Evolutionary conservation across 2,888 invertebrate genomes (phyloP).

Genomic region (Apotomis capreana): DNA sequence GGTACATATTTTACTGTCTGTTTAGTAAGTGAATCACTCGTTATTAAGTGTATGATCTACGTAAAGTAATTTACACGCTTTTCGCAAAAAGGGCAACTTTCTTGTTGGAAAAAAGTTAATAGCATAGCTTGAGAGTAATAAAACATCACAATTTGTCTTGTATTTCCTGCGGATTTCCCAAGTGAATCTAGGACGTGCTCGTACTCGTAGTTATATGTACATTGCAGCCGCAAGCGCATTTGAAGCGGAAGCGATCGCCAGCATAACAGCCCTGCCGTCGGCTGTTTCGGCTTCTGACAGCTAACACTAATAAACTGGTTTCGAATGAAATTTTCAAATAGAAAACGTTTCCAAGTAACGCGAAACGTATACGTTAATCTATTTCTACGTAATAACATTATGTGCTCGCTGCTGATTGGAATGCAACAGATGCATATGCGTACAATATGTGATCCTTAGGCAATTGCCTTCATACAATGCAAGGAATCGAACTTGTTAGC

Average conservation of each 20-base stretch:
- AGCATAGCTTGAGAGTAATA: not conserved
- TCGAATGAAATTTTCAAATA: conserved; percentile 70
- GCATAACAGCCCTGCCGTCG: conserved; percentile 71
- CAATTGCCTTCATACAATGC: conserved; percentile 21
- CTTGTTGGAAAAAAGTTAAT: not conserved
- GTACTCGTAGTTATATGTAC: conserved; percentile 5
- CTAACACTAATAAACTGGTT: conserved; percentile 74
- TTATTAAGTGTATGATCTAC: not conserved
- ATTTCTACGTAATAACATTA: conserved; percentile 36
- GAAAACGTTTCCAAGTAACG: conserved; percentile 62
- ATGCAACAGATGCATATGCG: conserved; percentile 32
- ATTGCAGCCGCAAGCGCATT: conserved; percentile 46
- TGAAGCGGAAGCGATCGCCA: conserved; percentile 74
- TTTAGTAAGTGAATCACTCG: not conserved
- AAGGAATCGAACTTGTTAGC: not conserved
- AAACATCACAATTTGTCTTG: not conserved
- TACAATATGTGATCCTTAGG: conserved; percentile 16
- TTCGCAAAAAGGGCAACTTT: not conserved
- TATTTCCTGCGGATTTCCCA: conserved; percentile 32
- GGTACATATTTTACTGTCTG: conserved; percentile 40
- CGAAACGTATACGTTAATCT: conserved; percentile 51
- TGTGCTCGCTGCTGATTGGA: conserved; percentile 28
- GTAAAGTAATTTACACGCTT: not conserved
- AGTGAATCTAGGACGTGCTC: conserved; percentile 2
- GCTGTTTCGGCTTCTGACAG: conserved; percentile 70